A percentile compares a stretch with the other conserved stretches of the same genome.
phyloP scores from a whole-genome alignment of 2,113 vertebrate genomes.

The Vulpes ferrilata region DNA sequence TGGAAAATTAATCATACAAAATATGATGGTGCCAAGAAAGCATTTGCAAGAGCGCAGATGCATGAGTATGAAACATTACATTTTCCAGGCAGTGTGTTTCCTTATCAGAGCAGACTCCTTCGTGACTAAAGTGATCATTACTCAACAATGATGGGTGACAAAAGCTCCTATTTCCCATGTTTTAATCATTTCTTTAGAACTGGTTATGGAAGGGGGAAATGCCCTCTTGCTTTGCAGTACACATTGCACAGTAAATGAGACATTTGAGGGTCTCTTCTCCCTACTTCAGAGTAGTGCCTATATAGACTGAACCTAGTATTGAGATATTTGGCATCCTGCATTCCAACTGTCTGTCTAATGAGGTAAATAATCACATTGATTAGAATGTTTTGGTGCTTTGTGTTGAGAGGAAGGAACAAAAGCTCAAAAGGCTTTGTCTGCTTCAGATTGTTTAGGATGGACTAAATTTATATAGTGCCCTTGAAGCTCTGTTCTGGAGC shows the following conservation, averaged over 20 bases:
- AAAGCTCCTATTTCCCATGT: background rate
- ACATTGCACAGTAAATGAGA: background rate
- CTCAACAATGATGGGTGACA: background rate
- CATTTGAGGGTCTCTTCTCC: background rate
- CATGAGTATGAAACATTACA: constrained; percentile 48
- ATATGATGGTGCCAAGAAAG: constrained; percentile 36
- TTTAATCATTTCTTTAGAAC: constrained; percentile 23
- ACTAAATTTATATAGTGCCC: background rate
- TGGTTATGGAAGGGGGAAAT: background rate
- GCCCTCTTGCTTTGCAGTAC: background rate
- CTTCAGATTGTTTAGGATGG: background rate
- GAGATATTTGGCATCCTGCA: background rate
- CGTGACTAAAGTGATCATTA: constrained; percentile 28
- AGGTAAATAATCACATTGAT: background rate
- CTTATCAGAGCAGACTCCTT: background rate
- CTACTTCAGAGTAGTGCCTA: background rate
- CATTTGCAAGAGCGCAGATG: constrained; percentile 50
- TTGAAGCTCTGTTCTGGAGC: background rate
- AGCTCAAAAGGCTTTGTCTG: background rate
- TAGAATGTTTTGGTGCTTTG: background rate
- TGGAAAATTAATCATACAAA: constrained; percentile 75
- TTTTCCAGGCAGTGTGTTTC: constrained; percentile 52
- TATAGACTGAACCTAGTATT: background rate
- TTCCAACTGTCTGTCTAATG: background rate
- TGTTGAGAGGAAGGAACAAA: background rate